Evolutionary conservation across 2,888 invertebrate genomes (phyloP).

Genomic region (Galeopsomyia nigrocyanea): DNA sequence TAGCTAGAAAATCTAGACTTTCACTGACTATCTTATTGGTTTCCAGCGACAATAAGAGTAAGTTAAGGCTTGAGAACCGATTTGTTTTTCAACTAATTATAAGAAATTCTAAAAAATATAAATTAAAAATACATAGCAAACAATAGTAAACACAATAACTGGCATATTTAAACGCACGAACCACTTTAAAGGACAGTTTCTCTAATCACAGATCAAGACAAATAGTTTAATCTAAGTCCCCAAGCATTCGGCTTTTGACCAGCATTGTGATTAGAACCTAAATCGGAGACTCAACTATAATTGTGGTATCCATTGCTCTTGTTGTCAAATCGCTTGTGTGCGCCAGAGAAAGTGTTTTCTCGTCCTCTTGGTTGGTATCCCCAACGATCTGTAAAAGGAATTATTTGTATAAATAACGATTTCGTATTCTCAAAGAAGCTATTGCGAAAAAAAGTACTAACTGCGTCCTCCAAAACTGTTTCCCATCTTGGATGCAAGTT

Average conservation of each 20-base stretch:
- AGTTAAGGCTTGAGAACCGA: conserved; percentile 42
- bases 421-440: conserved; percentile 4
- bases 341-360: conserved; percentile 58
- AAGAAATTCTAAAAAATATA: conserved; percentile 35
- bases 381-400: conserved; percentile 60
- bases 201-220: conserved; percentile 52
- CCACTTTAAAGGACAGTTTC: conserved; percentile 45
- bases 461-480: conserved; percentile 72
- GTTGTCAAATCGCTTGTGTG: conserved; percentile 61
- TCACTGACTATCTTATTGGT: conserved; percentile 19
- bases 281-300: conserved; percentile 55
- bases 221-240: conserved; percentile 50
- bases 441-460: conserved; percentile 51
- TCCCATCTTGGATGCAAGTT: conserved; percentile 80
- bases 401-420: conserved; percentile 22
- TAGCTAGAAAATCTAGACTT: conserved; percentile 26
- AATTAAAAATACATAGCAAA: conserved; percentile 34
- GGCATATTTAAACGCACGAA: conserved; percentile 45
- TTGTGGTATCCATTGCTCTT: conserved; percentile 57
- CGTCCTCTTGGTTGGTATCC: conserved; percentile 59
- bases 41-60: conserved; percentile 22
- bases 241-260: conserved; percentile 46
- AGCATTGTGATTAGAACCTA: conserved; percentile 46
- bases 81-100: conserved; percentile 31
- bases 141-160: conserved; percentile 32